A percentile compares a stretch with the other conserved stretches of the same genome.
Evolutionary conservation across 2,797 vertebrate genomes (phyloP).

Genomic region (Mionectes olivaceus): DNA sequence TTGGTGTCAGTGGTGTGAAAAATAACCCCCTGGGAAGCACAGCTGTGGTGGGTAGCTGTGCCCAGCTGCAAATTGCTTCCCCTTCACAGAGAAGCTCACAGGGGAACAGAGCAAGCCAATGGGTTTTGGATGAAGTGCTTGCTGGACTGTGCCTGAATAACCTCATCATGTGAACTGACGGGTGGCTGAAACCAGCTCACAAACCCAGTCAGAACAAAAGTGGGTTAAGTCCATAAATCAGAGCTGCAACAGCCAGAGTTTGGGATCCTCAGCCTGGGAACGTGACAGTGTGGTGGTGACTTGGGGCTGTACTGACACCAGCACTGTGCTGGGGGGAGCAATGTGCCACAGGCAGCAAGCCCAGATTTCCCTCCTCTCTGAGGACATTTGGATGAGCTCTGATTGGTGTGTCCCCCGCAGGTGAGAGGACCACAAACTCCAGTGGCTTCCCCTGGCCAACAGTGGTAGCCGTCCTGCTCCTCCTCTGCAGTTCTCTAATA

Average conservation of each 20-base stretch:
- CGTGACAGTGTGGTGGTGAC: accelerated
- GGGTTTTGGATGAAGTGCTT: accelerated
- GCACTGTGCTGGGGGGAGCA: accelerated
- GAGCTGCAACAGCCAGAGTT: neutral
- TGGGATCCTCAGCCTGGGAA: neutral
- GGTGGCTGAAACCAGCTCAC: neutral
- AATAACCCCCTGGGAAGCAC: neutral
- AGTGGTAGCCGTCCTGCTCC: constrained; percentile 49
- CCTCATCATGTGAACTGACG: accelerated
- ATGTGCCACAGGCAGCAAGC: accelerated
- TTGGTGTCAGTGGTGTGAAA: neutral
- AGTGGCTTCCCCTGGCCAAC: constrained; percentile 57
- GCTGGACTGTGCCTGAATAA: neutral
- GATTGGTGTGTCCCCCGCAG: neutral
- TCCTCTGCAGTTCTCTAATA: constrained; percentile 43
- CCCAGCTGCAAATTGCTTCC: accelerated
- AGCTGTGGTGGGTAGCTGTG: neutral
- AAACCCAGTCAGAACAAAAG: neutral
- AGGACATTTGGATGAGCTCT: accelerated
- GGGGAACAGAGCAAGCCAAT: neutral
- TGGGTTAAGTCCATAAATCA: neutral
- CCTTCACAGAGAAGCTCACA: neutral
- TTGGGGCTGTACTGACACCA: neutral
- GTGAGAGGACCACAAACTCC: neutral
- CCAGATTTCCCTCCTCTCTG: accelerated